Base-by-base conservation (phyloP, 2,888 invertebrate species). In the Caenorhabditis zanzibari region DNA sequence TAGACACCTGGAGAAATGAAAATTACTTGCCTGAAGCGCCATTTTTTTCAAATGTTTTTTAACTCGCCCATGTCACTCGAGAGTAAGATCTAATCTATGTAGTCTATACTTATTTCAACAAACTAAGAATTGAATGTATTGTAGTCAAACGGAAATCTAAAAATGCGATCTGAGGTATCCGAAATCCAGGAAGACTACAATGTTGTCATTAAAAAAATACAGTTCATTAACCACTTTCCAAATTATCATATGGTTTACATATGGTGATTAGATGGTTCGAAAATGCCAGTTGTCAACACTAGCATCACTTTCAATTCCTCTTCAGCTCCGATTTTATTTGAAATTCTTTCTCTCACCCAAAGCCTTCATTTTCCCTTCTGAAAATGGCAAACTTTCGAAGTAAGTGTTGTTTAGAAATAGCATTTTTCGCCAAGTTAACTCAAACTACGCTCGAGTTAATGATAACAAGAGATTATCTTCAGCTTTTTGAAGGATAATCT, bases 1-100 rank as follows among this genome's bases (percentile, higher is more conserved):
- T 58, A 66, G 38, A 64, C 71, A 64, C 63, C 64, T 71, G n/a
- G 58, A 79, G 71, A 79, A 79, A 64, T 79, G 71, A 71, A 54
- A 64, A 71, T 61, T 44, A 71, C 54, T 54, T 77, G 54, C 44
- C 64, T 24, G 35, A 72, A 63, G 63, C 68, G 76, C 52, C 75
- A 52, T 41, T 69, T 26, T 41, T 35, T 44, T 32, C 41, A 63
- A 41, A 7, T 63, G 44, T 72, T 59, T 72, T 71, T n/a, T 22
- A 19, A 49, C 49, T 22, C 19, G 5, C 7, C 3, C 49, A 49
- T 49, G n/a, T 19, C 22, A 19, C 49, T 19, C 19, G 19, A 10
- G 38, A 12, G 10, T 2, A 38, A 38, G 38, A 38, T 38, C 38
- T 38, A 10, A 38, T 38, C 38, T 38, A 38, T 32, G 38, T 38